Percentiles rank a stretch among this genome's conserved stretches.
Evolutionary conservation across 92 coral and sea anemone species (phyloP).

Genomic region (Bergia puertoricense): DNA sequence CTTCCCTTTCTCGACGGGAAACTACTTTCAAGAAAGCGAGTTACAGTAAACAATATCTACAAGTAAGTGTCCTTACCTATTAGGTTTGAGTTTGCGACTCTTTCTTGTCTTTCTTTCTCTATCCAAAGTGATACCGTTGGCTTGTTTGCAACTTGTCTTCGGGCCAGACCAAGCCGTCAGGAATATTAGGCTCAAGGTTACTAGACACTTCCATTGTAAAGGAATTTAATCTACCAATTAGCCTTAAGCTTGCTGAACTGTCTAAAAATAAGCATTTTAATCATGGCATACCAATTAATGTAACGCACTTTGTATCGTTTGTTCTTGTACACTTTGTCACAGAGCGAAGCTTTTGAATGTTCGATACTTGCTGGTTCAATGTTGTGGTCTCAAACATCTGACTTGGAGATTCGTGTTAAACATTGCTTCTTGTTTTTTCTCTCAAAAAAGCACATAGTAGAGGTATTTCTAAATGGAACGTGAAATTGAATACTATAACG

Average conservation of each 20-base stretch:
- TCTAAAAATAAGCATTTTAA: background rate
- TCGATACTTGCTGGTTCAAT: background rate
- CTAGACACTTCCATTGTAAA: slow-evolving; percentile 8
- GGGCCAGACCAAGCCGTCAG: slow-evolving; percentile 5
- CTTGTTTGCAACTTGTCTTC: slow-evolving; percentile 8
- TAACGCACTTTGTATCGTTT: background rate
- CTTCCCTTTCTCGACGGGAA: slow-evolving; percentile 6
- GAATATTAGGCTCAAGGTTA: background rate
- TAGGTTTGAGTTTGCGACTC: background rate
- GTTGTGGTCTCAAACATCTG: background rate
- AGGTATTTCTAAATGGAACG: background rate
- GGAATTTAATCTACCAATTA: slow-evolving; percentile 44
- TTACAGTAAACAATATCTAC: background rate
- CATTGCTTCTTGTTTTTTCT: background rate
- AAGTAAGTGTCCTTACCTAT: background rate
- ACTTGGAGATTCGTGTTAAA: background rate
- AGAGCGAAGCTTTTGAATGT: background rate
- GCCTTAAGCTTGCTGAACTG: background rate
- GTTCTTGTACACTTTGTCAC: background rate
- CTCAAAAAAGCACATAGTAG: background rate
- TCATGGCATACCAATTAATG: slow-evolving; percentile 9
- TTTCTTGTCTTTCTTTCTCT: background rate
- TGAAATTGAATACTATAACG: slow-evolving; percentile 27
- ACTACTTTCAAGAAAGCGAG: background rate
- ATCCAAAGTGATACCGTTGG: background rate